phyloP scores from a whole-genome alignment of 2,888 invertebrate species.

The Mystacides longicornis region DNA sequence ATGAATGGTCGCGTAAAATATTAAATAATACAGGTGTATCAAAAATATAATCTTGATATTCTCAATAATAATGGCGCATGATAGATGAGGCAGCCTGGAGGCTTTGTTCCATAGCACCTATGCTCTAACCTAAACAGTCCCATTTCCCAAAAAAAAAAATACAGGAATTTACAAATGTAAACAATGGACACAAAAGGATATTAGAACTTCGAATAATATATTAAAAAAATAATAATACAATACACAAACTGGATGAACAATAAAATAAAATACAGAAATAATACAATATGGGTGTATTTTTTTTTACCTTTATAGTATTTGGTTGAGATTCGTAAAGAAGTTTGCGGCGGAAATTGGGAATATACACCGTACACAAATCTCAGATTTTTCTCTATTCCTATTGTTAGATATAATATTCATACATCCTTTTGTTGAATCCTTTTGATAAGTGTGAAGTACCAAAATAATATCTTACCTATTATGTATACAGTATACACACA shows the following conservation, averaged over 20 bases:
- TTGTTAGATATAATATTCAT: not conserved
- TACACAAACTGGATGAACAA: not conserved
- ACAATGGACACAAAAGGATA: not conserved
- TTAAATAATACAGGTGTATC: no score
- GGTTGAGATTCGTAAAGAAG: conserved; percentile 1
- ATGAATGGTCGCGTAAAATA: no score
- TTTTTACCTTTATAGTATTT: not conserved
- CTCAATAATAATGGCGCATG: no score
- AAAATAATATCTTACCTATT: not conserved
- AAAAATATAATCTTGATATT: no score
- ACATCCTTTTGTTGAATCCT: not conserved
- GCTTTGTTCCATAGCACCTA: no score
- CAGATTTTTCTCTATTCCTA: not conserved
- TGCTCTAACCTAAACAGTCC: no score
- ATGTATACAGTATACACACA: no score
- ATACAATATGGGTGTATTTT: not conserved
- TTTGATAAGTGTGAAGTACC: not conserved
- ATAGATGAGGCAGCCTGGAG: not conserved
- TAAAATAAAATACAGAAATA: not conserved
- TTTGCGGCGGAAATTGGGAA: conserved; percentile 20
- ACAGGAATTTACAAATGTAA: not conserved
- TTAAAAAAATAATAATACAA: not conserved
- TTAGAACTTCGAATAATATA: not conserved
- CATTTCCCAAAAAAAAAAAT: not conserved
- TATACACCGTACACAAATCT: conserved; percentile 2